These are phyloP conservation scores for Gisinianus flammeolus DNA, from an alignment of 2,888 invertebrate genomes.

Conservation along the genomic window DNA sequence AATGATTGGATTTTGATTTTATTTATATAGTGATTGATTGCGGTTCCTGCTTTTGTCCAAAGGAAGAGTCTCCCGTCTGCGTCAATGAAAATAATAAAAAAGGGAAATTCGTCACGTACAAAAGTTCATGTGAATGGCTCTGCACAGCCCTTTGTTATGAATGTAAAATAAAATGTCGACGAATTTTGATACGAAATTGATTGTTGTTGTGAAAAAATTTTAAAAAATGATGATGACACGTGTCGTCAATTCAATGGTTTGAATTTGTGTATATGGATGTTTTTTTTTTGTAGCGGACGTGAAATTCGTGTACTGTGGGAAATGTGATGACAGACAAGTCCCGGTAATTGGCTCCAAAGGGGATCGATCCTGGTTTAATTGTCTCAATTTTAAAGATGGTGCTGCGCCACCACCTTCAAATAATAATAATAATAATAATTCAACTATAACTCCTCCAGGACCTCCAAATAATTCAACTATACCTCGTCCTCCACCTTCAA, in stretches of 20 bases:
- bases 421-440: no score
- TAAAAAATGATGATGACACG: no score
- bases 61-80: conserved; percentile 14
- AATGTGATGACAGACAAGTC: conserved; percentile 19
- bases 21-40: conserved; percentile 3
- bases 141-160: conserved; percentile 21
- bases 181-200: no score
- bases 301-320: conserved; percentile 27
- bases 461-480: no score
- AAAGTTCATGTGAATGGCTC: conserved; percentile 25
- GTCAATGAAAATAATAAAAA: background rate
- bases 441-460: no score
- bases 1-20: background rate
- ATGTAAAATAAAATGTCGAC: conserved; percentile 4
- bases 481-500: no score
- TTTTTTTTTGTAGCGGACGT: conserved; percentile 9
- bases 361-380: background rate
- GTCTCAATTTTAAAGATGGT: background rate
- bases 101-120: background rate
- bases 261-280: no score
- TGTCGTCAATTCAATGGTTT: no score
- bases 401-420: no score
- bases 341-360: background rate
- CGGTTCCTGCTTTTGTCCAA: conserved; percentile 13
- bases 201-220: no score